These are phyloP conservation scores for Zaprionus tsacasi DNA, from an alignment of 1,140 invertebrate genomes.

Conservation along the genomic window DNA sequence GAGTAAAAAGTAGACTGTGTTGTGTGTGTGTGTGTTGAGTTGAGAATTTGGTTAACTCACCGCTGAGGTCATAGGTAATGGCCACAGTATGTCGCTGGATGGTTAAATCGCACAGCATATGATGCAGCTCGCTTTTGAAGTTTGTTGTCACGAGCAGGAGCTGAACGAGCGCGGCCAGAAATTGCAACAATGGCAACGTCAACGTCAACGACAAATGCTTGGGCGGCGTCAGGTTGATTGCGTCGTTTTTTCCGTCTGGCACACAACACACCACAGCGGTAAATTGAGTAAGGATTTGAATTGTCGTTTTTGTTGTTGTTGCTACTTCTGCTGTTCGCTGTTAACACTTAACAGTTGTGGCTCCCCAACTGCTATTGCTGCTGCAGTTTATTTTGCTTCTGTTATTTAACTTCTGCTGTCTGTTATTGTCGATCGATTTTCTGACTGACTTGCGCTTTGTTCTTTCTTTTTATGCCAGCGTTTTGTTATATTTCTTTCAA, in stretches of 20 bases:
- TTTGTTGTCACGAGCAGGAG: slow-evolving; percentile 57
- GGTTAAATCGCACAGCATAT: slow-evolving; percentile 63
- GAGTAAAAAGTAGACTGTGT: neutral
- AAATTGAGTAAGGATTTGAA: slow-evolving; percentile 15
- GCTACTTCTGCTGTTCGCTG: neutral
- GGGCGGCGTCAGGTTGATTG: slow-evolving; percentile 61
- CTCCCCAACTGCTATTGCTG: neutral
- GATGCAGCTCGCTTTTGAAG: slow-evolving; percentile 57
- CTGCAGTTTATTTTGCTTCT: neutral
- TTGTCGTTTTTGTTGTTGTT: neutral
- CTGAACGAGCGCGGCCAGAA: slow-evolving; percentile 53
- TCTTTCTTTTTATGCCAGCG: neutral
- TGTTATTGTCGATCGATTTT: slow-evolving; percentile 1
- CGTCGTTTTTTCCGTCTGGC: slow-evolving; percentile 43
- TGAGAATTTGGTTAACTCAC: slow-evolving; percentile 42
- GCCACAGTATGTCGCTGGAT: slow-evolving; percentile 63
- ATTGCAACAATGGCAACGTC: slow-evolving; percentile 46
- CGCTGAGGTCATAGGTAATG: slow-evolving; percentile 66
- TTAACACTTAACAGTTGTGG: neutral
- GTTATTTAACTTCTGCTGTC: neutral
- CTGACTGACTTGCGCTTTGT: neutral
- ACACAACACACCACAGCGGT: slow-evolving; percentile 41
- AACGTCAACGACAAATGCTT: slow-evolving; percentile 51
- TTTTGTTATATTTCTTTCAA: slow-evolving; percentile 1
- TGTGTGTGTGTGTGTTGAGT: neutral